Percentiles rank a stretch among this genome's conserved stretches.
phyloP scores from a whole-genome alignment of 2,113 vertebrate genomes.

The Charadrius vociferus region DNA sequence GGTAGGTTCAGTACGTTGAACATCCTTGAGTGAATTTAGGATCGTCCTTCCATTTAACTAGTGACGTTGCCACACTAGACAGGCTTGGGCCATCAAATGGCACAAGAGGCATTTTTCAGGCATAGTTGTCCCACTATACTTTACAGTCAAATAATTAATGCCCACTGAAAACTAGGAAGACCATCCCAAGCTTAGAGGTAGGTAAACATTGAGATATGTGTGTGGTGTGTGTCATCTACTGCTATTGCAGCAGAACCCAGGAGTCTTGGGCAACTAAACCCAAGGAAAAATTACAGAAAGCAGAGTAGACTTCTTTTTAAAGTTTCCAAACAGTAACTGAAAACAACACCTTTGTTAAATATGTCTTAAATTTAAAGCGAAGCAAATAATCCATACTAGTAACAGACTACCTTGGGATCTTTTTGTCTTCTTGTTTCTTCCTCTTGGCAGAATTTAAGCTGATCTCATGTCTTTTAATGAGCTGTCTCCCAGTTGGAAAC shows the following conservation, averaged over 20 bases:
- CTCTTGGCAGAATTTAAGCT: slow-evolving; percentile 17
- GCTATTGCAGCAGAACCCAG: neutral
- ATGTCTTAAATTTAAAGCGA: slow-evolving; percentile 5
- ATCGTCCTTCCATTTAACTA: neutral
- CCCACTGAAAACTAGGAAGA: neutral
- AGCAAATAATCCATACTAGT: slow-evolving; percentile 3
- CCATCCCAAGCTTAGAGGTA: neutral
- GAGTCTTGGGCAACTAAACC: neutral
- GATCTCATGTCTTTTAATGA: slow-evolving; percentile 18
- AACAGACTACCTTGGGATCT: neutral
- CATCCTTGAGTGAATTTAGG: neutral
- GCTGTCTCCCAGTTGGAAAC: slow-evolving; percentile 12
- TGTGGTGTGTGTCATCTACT: neutral
- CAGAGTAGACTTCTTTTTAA: neutral
- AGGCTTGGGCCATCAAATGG: neutral
- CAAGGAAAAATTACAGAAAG: neutral
- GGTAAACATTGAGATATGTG: neutral
- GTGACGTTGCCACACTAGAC: neutral
- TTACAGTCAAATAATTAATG: neutral
- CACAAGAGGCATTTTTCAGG: neutral
- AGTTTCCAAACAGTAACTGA: neutral
- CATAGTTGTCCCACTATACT: neutral
- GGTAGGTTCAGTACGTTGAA: neutral
- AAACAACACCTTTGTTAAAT: neutral
- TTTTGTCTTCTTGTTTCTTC: neutral